Base-by-base conservation (phyloP, 2,888 invertebrate genomes). In the Lordiphosa fenestrarum region DNA sequence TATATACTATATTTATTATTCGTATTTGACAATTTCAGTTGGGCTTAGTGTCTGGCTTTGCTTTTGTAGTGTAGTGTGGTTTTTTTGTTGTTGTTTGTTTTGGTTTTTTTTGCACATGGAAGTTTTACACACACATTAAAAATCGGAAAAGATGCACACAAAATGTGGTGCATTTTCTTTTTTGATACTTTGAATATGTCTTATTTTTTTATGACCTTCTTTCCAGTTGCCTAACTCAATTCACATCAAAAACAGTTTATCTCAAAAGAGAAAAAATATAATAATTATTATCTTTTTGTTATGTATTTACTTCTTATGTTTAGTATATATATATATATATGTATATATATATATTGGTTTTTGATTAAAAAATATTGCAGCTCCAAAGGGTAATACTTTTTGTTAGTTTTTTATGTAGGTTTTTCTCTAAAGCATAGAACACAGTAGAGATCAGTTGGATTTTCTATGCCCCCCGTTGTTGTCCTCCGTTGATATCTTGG, bases 191-290 rank as follows among this genome's bases (percentile, higher is more conserved):
- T 69, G 76, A 76, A 76, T 77, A 75, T 80, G 81, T 75, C 63
- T 63, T 50, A 30, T 15, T 70, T 48, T 41, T 50, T 35, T 58
- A 58, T 66, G 49, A 51, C 44, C 36, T 65, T 58, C 53, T 54
- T 59, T 58, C 47, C 23, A 39, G 47, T 66, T 64, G 50, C 68
- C 73, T 76, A 73, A 74, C 67, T 85, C 73, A 84, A 85, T 84
- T 85, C 84, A 77, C 77, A 71, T 84, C 72, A 69, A 82, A 64
- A 80, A 81, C 80, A 73, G 69, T 73, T 54, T 61, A 66, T 49
- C 85, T 85, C 86, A 85, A 85, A 84, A 85, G 85, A 85, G 86
- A 85, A 85, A 85, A 86, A 85, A 83, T 83, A 80, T 85, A 73
- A 77, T 70, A 83, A 81, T 80, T 73, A 83, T 69, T 81, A 81